phyloP scores from a whole-genome alignment of 1,140 invertebrate genomes.

The Scaptomyza hsui region DNA sequence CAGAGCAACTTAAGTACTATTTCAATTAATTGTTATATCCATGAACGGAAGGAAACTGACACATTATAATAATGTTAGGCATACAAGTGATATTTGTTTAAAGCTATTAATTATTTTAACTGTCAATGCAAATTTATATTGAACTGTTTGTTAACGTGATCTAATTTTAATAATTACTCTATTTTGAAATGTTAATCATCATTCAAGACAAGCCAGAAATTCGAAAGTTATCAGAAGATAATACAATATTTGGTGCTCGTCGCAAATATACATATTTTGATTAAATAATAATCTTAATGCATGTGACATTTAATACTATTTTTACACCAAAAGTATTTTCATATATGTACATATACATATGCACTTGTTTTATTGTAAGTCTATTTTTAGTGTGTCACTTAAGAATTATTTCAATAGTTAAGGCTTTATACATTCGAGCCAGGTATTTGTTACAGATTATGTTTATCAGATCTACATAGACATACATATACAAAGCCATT shows the following conservation, averaged over 20 bases:
- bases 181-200: neutral
- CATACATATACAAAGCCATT: constrained; percentile 22
- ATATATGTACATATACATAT: constrained; percentile 25
- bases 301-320: neutral
- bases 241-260: neutral
- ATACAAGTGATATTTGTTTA: neutral
- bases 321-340: constrained; percentile 14
- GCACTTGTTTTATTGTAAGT: constrained; percentile 1
- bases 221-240: neutral
- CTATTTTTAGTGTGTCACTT: constrained; percentile 12
- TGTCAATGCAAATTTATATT: constrained; percentile 4
- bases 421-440: constrained; percentile 26
- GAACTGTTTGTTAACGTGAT: neutral
- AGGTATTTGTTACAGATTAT: constrained; percentile 27
- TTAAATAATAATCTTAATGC: constrained; percentile 1
- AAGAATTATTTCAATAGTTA: constrained; percentile 37
- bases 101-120: constrained; percentile 4
- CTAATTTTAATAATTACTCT: constrained; percentile 9
- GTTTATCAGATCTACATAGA: constrained; percentile 18
- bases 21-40: constrained; percentile 19
- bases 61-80: constrained; percentile 11
- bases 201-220: neutral
- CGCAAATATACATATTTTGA: neutral
- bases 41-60: constrained; percentile 7
- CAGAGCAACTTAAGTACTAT: constrained; percentile 30